A percentile compares a stretch with the other conserved stretches of the same genome.
phyloP scores from a whole-genome alignment of 2,888 invertebrate genomes.

The Brachyopa scutellaris region DNA sequence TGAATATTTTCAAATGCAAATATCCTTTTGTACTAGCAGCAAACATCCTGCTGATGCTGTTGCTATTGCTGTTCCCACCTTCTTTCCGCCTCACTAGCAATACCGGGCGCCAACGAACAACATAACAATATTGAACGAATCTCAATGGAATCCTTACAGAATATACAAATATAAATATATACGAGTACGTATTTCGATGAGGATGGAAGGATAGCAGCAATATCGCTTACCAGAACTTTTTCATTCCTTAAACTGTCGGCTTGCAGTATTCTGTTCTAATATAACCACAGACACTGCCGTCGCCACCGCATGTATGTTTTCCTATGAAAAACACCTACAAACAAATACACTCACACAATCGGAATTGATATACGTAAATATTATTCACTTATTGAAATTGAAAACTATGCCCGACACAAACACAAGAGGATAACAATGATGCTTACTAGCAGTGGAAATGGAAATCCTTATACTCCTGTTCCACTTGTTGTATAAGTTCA shows the following conservation, averaged over 20 bases:
- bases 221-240: conserved; percentile 35
- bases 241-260: conserved; percentile 32
- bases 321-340: conserved; percentile 11
- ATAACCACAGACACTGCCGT: background rate
- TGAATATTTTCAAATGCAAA: conserved; percentile 66
- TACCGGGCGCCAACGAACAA: conserved; percentile 16
- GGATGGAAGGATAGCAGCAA: background rate
- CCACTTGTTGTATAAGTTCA: conserved; percentile 11
- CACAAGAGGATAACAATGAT: conserved; percentile 33
- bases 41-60: conserved; percentile 31
- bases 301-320: background rate
- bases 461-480: too few relatives aligned
- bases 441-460: background rate
- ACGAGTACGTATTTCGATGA: background rate
- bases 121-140: conserved; percentile 52
- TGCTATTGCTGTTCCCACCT: conserved; percentile 13
- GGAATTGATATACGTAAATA: conserved; percentile 55
- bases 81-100: conserved; percentile 6
- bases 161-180: conserved; percentile 28
- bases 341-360: conserved; percentile 17
- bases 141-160: conserved; percentile 43
- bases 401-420: conserved; percentile 58
- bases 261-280: background rate
- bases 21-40: conserved; percentile 14
- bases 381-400: conserved; percentile 70